These are phyloP conservation scores for Bombus balteatus DNA, from an alignment of 1,140 invertebrate species.

Conservation along the genomic window DNA sequence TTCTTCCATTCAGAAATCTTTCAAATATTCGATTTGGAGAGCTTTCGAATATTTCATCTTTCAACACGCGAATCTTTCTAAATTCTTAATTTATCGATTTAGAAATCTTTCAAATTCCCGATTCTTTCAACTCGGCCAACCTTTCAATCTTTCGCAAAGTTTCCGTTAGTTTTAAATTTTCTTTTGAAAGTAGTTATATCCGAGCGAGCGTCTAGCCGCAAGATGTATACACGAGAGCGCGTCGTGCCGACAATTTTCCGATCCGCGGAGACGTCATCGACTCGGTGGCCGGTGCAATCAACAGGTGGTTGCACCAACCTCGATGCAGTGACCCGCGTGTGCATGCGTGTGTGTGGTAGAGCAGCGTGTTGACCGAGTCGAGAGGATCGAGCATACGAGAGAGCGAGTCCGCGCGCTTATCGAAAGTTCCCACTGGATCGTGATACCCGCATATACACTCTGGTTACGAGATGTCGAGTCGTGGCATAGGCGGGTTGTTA, in stretches of 20 bases:
- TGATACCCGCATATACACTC: constrained; percentile 17
- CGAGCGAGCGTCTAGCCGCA: too few species aligned
- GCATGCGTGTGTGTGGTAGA: not conserved
- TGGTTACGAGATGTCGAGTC: constrained; percentile 47
- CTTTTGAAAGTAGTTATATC: too few species aligned
- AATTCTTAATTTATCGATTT: not conserved
- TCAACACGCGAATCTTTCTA: too few species aligned
- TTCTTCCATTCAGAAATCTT: not conserved
- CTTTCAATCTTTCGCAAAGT: not conserved
- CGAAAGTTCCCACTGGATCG: constrained; percentile 48
- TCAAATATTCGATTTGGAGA: too few species aligned
- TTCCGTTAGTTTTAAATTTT: too few species aligned
- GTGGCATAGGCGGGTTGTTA: constrained; percentile 45
- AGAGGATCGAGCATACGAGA: not conserved
- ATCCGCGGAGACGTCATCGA: constrained; percentile 45
- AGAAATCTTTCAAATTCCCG: not conserved
- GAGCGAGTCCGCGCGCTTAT: constrained; percentile 15
- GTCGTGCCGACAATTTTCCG: constrained; percentile 17
- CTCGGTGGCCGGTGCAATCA: constrained; percentile 40
- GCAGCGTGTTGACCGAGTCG: not conserved
- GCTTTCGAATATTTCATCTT: too few species aligned
- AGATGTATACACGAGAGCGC: not conserved
- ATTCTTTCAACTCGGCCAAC: too few species aligned
- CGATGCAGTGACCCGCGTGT: constrained; percentile 43
- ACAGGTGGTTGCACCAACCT: constrained; percentile 59